phyloP scores from a whole-genome alignment of 2,888 invertebrate species.

The Metopia argyrocephala region DNA sequence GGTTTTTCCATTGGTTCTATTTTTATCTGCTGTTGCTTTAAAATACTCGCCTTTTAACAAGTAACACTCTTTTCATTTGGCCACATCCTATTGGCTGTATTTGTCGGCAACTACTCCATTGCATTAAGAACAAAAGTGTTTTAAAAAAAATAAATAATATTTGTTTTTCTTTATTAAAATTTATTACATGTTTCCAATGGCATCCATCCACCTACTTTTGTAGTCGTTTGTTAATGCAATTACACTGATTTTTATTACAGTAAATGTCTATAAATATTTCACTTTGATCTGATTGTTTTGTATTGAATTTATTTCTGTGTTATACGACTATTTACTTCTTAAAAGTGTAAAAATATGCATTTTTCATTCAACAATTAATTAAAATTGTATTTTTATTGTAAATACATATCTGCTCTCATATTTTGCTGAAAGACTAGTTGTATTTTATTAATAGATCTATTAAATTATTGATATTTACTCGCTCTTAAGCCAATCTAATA shows the following conservation, averaged over 20 bases:
- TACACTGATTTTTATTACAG: constrained; percentile 19
- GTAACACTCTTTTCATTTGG: too few species aligned
- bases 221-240: constrained; percentile 18
- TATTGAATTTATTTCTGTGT: too few species aligned
- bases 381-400: not conserved
- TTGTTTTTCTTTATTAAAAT: not conserved
- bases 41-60: too few species aligned
- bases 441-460: not conserved
- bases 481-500: constrained; percentile 7
- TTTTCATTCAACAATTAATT: too few species aligned
- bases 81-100: not conserved
- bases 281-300: too few species aligned
- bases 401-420: constrained; percentile 6
- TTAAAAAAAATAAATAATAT: not conserved
- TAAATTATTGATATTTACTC: constrained; percentile 13
- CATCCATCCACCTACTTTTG: constrained; percentile 20
- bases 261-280: not conserved
- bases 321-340: too few species aligned
- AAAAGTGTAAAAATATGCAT: too few species aligned
- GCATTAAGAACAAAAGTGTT: not conserved
- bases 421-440: not conserved
- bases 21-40: too few species aligned
- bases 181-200: constrained; percentile 18
- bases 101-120: not conserved
- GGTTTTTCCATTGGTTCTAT: too few species aligned